phyloP scores from a whole-genome alignment of 1,140 invertebrate species.

The Wasmannia auropunctata region DNA sequence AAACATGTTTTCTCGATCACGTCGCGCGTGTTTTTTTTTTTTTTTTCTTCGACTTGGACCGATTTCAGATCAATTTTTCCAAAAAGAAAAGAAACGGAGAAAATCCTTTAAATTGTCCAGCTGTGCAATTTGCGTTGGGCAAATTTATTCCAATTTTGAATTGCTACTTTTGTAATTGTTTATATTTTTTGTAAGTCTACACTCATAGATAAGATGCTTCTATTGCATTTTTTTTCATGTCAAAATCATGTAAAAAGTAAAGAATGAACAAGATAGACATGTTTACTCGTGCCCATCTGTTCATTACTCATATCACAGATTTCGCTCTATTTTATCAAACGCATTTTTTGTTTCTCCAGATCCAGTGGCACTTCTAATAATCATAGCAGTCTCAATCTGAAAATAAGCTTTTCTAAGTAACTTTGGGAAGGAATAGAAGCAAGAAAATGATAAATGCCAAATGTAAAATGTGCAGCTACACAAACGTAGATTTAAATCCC shows the following conservation, averaged over 20 bases:
- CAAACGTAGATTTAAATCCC: not conserved
- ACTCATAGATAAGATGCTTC: not conserved
- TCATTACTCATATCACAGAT: not conserved
- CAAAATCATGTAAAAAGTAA: too few species aligned
- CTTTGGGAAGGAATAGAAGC: not conserved
- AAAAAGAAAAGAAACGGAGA: not conserved
- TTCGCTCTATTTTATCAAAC: not conserved
- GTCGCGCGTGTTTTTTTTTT: not conserved
- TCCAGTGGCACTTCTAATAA: not conserved
- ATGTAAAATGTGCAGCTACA: not conserved
- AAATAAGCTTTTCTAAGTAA: not conserved
- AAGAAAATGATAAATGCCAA: not conserved
- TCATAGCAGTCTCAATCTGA: not conserved
- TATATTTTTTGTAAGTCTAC: too few species aligned
- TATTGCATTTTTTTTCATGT: not conserved
- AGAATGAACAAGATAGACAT: too few species aligned
- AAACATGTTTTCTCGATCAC: not conserved
- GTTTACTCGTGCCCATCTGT: not conserved
- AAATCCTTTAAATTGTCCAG: too few species aligned
- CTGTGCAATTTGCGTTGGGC: too few species aligned
- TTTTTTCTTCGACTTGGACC: too few species aligned
- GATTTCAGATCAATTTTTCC: not conserved
- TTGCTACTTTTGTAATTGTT: not conserved
- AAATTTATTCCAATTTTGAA: too few species aligned
- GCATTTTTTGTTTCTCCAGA: not conserved